phyloP scores from a whole-genome alignment of 2,113 vertebrate species.

The Syrmaticus mikado region DNA sequence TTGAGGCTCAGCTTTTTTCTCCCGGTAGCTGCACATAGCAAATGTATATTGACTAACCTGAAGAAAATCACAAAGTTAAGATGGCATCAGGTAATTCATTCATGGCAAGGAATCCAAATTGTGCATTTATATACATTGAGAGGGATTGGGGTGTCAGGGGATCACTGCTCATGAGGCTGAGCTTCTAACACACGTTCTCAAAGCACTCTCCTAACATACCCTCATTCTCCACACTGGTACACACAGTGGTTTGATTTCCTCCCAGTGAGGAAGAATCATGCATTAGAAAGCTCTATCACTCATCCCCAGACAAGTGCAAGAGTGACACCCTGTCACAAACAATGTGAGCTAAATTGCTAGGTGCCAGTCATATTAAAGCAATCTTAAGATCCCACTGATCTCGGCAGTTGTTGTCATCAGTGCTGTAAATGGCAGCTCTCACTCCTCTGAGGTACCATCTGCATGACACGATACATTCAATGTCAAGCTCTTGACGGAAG shows the following conservation, averaged over 20 bases:
- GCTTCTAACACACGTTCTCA: not conserved
- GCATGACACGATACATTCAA: constrained; percentile 85
- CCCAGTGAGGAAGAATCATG: not conserved
- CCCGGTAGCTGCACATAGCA: constrained; percentile 99
- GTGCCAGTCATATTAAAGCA: constrained; percentile 87
- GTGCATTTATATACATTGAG: not conserved
- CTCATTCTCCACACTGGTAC: not conserved
- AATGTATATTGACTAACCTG: constrained; percentile 99
- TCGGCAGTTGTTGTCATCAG: constrained; percentile 77
- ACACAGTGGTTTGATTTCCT: not conserved
- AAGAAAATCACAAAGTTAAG: constrained; percentile 60
- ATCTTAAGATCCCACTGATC: constrained; percentile 74
- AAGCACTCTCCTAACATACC: not conserved
- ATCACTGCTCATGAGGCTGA: not conserved
- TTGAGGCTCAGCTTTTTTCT: constrained; percentile 98
- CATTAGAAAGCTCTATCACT: constrained; percentile 73
- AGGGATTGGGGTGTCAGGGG: not conserved
- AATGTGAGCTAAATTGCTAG: constrained; percentile 82
- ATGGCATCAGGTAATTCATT: not conserved
- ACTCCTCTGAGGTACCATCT: constrained; percentile 78
- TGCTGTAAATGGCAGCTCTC: constrained; percentile 89
- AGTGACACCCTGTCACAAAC: constrained; percentile 89
- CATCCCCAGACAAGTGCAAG: constrained; percentile 76
- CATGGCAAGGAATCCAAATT: not conserved
- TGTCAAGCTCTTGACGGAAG: constrained; percentile 85